A percentile compares a stretch with the other conserved stretches of the same genome.
phyloP scores from a whole-genome alignment of 2,113 vertebrate genomes.

The Erinaceus europaeus region DNA sequence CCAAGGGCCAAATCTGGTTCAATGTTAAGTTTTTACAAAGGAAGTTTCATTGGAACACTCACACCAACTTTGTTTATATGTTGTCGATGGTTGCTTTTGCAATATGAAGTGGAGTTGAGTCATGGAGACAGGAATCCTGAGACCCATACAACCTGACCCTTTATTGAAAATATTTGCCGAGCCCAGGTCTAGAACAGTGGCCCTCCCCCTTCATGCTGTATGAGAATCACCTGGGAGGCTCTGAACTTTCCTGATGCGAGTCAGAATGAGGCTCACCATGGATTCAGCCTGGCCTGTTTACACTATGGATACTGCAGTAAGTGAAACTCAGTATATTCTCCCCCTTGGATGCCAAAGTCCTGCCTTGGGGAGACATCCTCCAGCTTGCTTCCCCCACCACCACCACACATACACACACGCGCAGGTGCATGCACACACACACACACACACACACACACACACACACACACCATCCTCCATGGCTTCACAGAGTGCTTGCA shows the following conservation, averaged over 20 bases:
- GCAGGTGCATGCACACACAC: too few relatives aligned
- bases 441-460: too few relatives aligned
- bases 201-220: neutral
- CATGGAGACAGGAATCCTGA: neutral
- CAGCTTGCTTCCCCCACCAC: rapidly evolving
- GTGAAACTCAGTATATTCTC: neutral
- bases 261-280: too few relatives aligned
- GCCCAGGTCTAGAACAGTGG: neutral
- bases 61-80: neutral
- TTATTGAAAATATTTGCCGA: neutral
- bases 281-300: too few relatives aligned
- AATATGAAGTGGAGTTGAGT: neutral
- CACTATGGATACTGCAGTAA: too few relatives aligned
- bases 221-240: neutral
- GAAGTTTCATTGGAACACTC: constrained; percentile 23
- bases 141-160: neutral
- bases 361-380: neutral
- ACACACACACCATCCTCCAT: too few relatives aligned
- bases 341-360: neutral
- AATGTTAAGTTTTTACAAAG: neutral
- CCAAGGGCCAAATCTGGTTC: neutral
- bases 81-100: neutral
- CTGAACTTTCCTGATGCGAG: too few relatives aligned
- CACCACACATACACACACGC: too few relatives aligned
- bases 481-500: neutral